Evolutionary conservation across 2,888 invertebrate species (phyloP).

Genomic region (Aspidiotus rigidus): DNA sequence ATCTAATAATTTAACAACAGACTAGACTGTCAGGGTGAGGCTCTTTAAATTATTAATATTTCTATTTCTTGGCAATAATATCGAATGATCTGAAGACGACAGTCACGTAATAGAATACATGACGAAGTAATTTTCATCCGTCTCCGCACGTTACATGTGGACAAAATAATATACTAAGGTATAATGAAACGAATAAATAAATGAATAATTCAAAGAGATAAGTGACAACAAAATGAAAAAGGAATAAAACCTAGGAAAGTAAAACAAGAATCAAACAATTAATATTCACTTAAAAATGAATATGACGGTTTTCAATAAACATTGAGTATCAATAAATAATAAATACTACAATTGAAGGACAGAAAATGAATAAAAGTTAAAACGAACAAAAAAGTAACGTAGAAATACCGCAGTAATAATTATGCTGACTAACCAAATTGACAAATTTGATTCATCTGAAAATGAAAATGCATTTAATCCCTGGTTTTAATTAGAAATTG

Average conservation of each 20-base stretch:
- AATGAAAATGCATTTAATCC: neutral
- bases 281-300: no score
- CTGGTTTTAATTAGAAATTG: neutral
- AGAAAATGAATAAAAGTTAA: neutral
- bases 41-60: neutral
- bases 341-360: neutral
- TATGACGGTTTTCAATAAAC: no score
- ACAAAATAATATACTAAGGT: no score
- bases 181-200: no score
- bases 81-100: neutral
- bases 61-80: neutral
- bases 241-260: no score
- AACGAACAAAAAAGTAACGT: neutral
- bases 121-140: neutral
- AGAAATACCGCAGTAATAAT: neutral
- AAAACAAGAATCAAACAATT: no score
- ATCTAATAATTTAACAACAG: conserved; percentile 28
- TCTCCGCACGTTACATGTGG: neutral
- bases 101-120: neutral
- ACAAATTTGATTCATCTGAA: neutral
- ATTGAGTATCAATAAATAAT: neutral
- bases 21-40: conserved; percentile 20
- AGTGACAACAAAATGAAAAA: no score
- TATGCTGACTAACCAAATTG: neutral
- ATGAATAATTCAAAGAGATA: no score